These are phyloP conservation scores for Pseudolaguvia tuberculata DNA, from an alignment of 2,113 vertebrate species.

Conservation along the genomic window DNA sequence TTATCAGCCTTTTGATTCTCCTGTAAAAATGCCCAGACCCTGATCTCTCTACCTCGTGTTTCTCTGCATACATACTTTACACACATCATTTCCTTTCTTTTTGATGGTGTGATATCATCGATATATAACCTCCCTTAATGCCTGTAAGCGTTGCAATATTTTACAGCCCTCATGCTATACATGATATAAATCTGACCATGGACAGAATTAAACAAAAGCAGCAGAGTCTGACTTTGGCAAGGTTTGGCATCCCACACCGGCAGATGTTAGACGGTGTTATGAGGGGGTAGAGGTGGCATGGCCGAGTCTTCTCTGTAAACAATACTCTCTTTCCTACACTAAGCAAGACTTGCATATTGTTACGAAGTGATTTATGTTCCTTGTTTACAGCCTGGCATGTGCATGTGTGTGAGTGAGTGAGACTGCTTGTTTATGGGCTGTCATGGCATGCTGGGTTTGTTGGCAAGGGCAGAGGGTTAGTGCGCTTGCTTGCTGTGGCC, in stretches of 20 bases:
- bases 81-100: conserved; percentile 50
- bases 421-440: conserved; percentile 32
- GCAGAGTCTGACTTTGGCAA: conserved; percentile 38
- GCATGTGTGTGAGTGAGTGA: conserved; percentile 23
- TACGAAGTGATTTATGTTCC: conserved; percentile 30
- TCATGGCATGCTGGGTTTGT: conserved; percentile 36
- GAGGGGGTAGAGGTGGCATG: conserved; percentile 23
- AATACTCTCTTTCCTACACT: background rate
- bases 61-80: conserved; percentile 38
- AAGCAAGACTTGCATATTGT: conserved; percentile 34
- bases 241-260: conserved; percentile 27
- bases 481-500: conserved; percentile 42
- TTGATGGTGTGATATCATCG: conserved; percentile 51
- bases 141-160: conserved; percentile 58
- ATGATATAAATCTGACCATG: conserved; percentile 54
- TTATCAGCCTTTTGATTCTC: conserved; percentile 12
- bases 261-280: conserved; percentile 12
- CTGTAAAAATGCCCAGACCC: conserved; percentile 31
- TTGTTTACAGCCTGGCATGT: conserved; percentile 35
- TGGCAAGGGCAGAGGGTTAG: conserved; percentile 43
- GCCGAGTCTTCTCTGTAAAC: conserved; percentile 30
- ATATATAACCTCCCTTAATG: conserved; percentile 55
- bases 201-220: conserved; percentile 54
- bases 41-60: conserved; percentile 2
- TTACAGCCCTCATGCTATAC: conserved; percentile 61